These are phyloP conservation scores for Burhinus oedicnemus DNA, from an alignment of 2,113 vertebrate species.

Conservation along the genomic window DNA sequence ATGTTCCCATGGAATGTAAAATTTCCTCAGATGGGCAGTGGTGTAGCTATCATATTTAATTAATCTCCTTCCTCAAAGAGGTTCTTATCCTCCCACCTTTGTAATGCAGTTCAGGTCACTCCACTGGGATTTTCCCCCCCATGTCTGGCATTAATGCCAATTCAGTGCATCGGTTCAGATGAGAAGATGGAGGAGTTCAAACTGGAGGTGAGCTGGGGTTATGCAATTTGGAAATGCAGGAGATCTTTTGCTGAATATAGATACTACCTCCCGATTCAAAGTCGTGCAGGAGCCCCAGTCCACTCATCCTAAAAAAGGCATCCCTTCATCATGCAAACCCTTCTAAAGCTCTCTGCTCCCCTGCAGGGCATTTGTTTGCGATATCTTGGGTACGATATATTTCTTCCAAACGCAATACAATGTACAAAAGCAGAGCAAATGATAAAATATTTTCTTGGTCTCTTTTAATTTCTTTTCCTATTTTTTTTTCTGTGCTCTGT, in stretches of 20 bases:
- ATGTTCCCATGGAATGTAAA: not conserved
- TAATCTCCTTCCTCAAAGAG: not conserved
- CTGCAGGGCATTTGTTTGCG: not conserved
- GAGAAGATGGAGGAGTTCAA: not conserved
- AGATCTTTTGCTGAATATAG: not conserved
- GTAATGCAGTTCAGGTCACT: constrained; percentile 1
- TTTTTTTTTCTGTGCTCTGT: not conserved
- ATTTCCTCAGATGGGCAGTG: not conserved
- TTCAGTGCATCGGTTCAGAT: not conserved
- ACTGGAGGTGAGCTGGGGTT: not conserved
- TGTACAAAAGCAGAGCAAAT: not conserved
- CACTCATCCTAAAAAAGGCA: not conserved
- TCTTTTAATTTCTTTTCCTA: not conserved
- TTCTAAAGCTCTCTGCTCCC: not conserved
- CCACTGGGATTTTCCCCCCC: not conserved
- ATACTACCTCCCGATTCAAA: not conserved
- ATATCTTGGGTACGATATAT: not conserved
- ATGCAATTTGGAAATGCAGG: not conserved
- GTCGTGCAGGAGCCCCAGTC: not conserved
- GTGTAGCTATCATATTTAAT: not conserved
- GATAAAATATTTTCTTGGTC: not conserved
- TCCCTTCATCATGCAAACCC: not conserved
- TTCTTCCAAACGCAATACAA: not conserved
- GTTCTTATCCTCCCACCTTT: constrained; percentile 6
- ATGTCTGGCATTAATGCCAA: not conserved